Percentiles rank a stretch among this genome's conserved stretches.
Evolutionary conservation across 2,888 invertebrate species (phyloP).

Genomic region (Noctua janthina): DNA sequence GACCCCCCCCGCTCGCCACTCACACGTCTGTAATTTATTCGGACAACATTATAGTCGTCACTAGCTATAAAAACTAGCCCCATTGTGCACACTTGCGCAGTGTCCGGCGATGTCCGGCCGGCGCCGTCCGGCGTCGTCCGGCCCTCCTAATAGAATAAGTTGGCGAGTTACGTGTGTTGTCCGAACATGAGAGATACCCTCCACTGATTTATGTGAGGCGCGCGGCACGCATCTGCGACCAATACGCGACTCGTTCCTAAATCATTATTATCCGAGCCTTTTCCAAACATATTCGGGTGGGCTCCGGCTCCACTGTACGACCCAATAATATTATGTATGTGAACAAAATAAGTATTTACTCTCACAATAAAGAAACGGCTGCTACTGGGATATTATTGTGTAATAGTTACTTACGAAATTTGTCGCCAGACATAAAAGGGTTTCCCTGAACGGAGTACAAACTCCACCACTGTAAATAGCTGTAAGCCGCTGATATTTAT

Average conservation of each 20-base stretch:
- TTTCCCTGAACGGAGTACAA: not conserved
- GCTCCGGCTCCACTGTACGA: not conserved
- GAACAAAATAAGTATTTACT: slow-evolving; percentile 24
- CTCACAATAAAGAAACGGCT: not conserved
- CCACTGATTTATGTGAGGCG: slow-evolving; percentile 49
- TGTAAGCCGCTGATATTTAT: not conserved
- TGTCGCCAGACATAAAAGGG: not conserved
- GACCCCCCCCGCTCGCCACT: not conserved
- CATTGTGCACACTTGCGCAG: slow-evolving; percentile 57
- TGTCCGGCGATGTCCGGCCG: slow-evolving; percentile 23
- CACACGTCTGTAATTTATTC: slow-evolving; percentile 57
- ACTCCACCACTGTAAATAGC: not conserved
- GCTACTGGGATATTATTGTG: not conserved
- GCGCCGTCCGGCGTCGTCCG: slow-evolving; percentile 18
- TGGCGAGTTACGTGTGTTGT: slow-evolving; percentile 56
- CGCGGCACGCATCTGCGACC: slow-evolving; percentile 52
- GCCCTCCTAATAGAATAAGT: slow-evolving; percentile 59
- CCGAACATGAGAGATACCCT: slow-evolving; percentile 42
- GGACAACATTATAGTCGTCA: slow-evolving; percentile 60
- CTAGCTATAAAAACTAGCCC: slow-evolving; percentile 61
- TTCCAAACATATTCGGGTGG: slow-evolving; percentile 10
- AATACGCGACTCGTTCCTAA: slow-evolving; percentile 38
- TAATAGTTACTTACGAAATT: not conserved
- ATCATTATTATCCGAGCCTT: slow-evolving; percentile 45
- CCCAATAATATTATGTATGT: slow-evolving; percentile 12